phyloP scores from a whole-genome alignment of 2,797 vertebrate species.

The Sciurus carolinensis region DNA sequence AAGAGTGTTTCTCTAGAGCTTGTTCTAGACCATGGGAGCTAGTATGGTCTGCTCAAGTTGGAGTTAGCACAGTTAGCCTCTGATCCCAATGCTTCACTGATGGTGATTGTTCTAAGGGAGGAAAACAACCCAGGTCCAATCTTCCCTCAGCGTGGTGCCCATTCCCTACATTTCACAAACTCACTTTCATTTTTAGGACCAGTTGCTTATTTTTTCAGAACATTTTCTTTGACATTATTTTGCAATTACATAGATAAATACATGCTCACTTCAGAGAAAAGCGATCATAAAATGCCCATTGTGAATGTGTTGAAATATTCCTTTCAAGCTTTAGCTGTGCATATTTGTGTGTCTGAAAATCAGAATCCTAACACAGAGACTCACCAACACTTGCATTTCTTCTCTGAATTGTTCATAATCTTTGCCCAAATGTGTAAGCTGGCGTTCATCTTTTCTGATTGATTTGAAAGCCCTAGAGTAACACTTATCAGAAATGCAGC shows the following conservation, averaged over 20 bases:
- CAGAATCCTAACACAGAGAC: not conserved
- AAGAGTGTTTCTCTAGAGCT: not conserved
- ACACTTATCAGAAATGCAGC: not conserved
- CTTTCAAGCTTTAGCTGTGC: not conserved
- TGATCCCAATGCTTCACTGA: not conserved
- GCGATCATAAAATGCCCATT: not conserved
- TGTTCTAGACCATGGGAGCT: not conserved
- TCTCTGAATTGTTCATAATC: not conserved
- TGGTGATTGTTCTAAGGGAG: not conserved
- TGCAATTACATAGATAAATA: not conserved
- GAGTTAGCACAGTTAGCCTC: not conserved
- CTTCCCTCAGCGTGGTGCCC: not conserved
- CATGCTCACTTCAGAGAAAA: not conserved
- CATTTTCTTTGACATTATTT: not conserved
- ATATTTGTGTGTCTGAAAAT: not conserved
- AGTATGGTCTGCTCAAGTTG: not conserved
- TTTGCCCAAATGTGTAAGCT: constrained; percentile 15
- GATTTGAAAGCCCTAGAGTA: not conserved
- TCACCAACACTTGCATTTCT: not conserved
- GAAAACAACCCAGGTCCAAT: not conserved
- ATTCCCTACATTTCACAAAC: not conserved
- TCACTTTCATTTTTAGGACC: not conserved
- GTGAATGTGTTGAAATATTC: not conserved
- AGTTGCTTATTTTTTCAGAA: not conserved
- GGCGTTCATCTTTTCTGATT: not conserved